Evolutionary conservation across 2,113 vertebrate genomes (phyloP).

Genomic region (Toxotes jaculatrix): DNA sequence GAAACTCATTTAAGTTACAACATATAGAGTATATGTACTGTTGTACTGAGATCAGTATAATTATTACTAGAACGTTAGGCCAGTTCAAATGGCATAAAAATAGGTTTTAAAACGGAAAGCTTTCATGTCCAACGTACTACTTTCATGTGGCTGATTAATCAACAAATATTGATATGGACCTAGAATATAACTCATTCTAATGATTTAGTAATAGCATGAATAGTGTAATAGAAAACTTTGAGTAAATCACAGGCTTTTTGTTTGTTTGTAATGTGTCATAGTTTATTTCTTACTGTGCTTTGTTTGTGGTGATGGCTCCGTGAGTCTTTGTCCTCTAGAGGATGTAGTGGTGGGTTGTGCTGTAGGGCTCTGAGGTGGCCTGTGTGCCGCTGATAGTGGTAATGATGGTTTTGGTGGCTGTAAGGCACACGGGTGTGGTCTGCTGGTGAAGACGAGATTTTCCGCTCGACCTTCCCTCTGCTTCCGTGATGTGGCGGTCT

Average conservation of each 20-base stretch:
- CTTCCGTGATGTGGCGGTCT: conserved; percentile 68
- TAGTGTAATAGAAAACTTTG: neutral
- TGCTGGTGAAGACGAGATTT: conserved; percentile 90
- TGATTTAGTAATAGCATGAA: neutral
- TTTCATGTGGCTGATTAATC: neutral
- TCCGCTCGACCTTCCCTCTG: conserved; percentile 75
- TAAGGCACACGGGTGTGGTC: conserved; percentile 93
- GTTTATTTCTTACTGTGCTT: conserved; percentile 82
- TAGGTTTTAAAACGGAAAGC: neutral
- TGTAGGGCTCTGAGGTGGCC: conserved; percentile 73
- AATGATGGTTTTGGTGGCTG: conserved; percentile 85
- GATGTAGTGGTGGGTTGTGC: conserved; percentile 61
- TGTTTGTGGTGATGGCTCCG: conserved; percentile 82
- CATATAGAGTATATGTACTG: neutral
- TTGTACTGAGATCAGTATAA: neutral
- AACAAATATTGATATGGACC: neutral
- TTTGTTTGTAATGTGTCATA: neutral
- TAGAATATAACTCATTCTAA: neutral
- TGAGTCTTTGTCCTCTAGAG: conserved; percentile 69
- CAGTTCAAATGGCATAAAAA: neutral
- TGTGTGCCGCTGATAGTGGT: conserved; percentile 79
- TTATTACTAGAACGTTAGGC: neutral
- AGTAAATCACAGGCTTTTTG: neutral
- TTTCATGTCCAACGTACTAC: neutral
- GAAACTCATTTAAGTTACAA: neutral